These are phyloP conservation scores for Sarcophaga peregrina DNA, from an alignment of 1,140 invertebrate species.

Conservation along the genomic window DNA sequence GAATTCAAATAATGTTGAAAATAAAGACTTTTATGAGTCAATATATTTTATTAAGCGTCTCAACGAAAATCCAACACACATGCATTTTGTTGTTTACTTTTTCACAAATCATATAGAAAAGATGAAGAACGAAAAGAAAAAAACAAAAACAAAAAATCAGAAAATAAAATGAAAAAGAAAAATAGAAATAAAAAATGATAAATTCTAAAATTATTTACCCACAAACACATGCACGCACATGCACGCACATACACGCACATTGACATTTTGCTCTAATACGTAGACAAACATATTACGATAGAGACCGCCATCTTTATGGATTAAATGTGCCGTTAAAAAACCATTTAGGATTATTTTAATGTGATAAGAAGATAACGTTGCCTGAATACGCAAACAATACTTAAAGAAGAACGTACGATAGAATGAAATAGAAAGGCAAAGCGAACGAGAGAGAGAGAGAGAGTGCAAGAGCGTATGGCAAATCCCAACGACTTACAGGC, in stretches of 20 bases:
- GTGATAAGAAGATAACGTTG: slow-evolving; percentile 62
- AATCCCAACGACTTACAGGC: too few species aligned
- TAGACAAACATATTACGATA: slow-evolving; percentile 10
- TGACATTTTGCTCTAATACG: too few species aligned
- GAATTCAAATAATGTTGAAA: too few species aligned
- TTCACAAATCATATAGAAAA: neutral
- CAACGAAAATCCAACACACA: neutral
- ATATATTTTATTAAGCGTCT: neutral
- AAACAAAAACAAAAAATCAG: too few species aligned
- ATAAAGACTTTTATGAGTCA: neutral
- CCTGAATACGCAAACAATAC: slow-evolving; percentile 65
- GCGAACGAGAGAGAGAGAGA: too few species aligned
- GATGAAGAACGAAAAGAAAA: too few species aligned
- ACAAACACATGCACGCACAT: neutral
- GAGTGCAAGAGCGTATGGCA: too few species aligned
- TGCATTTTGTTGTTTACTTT: neutral
- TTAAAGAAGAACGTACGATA: too few species aligned
- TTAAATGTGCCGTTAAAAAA: slow-evolving; percentile 65
- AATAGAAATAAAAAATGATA: too few species aligned
- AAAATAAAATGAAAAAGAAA: too few species aligned
- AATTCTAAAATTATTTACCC: too few species aligned
- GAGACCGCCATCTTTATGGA: slow-evolving; percentile 41
- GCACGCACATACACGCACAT: neutral
- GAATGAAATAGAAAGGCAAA: too few species aligned
- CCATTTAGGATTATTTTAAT: slow-evolving; percentile 67